Evolutionary conservation across 2,888 invertebrate species (phyloP).

Genomic region (Melinopterus prodromus): DNA sequence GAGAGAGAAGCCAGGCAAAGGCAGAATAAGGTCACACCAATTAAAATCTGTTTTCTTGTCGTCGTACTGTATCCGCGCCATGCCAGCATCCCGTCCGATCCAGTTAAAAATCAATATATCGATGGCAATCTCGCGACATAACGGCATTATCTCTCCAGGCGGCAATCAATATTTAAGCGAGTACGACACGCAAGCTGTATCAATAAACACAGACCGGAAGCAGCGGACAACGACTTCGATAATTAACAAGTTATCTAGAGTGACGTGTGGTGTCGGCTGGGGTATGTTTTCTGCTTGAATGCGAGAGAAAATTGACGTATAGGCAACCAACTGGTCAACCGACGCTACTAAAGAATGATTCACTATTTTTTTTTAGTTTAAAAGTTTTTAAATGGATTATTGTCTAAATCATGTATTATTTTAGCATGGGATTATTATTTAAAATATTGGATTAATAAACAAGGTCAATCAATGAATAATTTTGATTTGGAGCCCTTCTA

Average conservation of each 20-base stretch:
- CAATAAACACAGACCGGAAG: neutral
- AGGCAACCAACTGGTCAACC: too few species aligned
- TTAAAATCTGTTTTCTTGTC: neutral
- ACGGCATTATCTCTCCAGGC: neutral
- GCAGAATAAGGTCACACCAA: neutral
- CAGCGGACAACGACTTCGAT: neutral
- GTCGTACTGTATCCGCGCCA: neutral
- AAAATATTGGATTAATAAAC: too few species aligned
- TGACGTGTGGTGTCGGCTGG: neutral
- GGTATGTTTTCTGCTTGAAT: neutral
- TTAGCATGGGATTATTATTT: too few species aligned
- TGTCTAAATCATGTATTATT: too few species aligned
- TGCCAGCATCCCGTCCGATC: neutral
- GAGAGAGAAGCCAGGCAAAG: neutral
- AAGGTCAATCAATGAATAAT: too few species aligned
- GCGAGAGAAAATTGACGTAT: too few species aligned
- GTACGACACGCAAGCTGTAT: neutral
- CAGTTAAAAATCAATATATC: neutral
- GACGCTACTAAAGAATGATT: too few species aligned
- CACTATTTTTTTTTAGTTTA: too few species aligned
- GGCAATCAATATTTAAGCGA: neutral
- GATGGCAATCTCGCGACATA: neutral
- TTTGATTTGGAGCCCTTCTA: too few species aligned
- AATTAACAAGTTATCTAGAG: neutral
- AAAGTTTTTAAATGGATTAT: too few species aligned